Evolutionary conservation across 1,140 invertebrate species (phyloP).

Genomic region (Vanessa atalanta): DNA sequence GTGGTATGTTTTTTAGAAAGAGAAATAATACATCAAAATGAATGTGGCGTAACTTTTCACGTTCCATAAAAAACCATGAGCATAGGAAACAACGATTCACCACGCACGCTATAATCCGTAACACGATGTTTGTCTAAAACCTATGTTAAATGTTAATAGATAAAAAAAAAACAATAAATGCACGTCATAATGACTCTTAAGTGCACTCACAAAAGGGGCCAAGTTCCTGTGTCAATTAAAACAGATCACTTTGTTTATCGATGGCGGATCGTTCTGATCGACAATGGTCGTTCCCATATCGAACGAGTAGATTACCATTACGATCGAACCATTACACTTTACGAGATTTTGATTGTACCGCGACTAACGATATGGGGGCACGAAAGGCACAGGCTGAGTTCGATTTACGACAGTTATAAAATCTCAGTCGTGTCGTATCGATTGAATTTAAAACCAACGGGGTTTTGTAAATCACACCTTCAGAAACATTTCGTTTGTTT

Average conservation of each 20-base stretch:
- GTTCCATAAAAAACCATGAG: slow-evolving; percentile 47
- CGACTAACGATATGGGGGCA: slow-evolving; percentile 68
- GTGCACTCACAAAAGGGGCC: neutral
- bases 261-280: slow-evolving; percentile 47
- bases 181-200: neutral
- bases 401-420: slow-evolving; percentile 68
- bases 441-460: slow-evolving; percentile 27
- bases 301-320: slow-evolving; percentile 59
- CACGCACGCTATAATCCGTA: slow-evolving; percentile 62
- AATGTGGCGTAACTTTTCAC: slow-evolving; percentile 32
- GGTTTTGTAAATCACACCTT: slow-evolving; percentile 53
- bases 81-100: slow-evolving; percentile 58
- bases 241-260: slow-evolving; percentile 27
- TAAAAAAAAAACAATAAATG: neutral
- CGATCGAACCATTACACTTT: slow-evolving; percentile 68
- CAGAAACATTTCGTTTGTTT: slow-evolving; percentile 47
- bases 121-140: slow-evolving; percentile 65
- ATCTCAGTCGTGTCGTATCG: slow-evolving; percentile 48
- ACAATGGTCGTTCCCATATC: slow-evolving; percentile 74
- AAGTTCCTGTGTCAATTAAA: neutral
- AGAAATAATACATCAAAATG: slow-evolving; percentile 20
- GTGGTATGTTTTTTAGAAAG: neutral
- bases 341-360: slow-evolving; percentile 69
- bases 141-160: slow-evolving; percentile 24
- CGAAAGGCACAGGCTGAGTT: slow-evolving; percentile 51